Evolutionary conservation across 2,888 invertebrate species (phyloP).

Genomic region (Ectemnius continuus): DNA sequence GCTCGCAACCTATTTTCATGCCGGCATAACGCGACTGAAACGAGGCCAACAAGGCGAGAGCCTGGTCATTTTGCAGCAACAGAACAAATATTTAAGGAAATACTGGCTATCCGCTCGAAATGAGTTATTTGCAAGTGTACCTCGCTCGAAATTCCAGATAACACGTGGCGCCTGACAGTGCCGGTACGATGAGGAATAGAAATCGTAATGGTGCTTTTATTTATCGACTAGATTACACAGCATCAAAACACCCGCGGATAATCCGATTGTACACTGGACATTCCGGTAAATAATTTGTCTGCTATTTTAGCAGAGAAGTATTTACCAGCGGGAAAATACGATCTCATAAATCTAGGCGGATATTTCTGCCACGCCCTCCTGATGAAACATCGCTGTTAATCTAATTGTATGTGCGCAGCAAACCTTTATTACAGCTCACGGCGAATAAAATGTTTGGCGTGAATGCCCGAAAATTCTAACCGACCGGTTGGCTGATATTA

Average conservation of each 20-base stretch:
- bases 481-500: slow-evolving; percentile 17
- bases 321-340: slow-evolving; percentile 48
- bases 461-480: slow-evolving; percentile 23
- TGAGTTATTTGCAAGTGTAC: not conserved
- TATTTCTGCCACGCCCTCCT: slow-evolving; percentile 40
- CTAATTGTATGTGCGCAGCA: slow-evolving; percentile 45
- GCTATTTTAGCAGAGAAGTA: slow-evolving; percentile 43
- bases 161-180: not conserved
- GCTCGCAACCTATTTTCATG: too few species aligned
- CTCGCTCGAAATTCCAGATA: not conserved
- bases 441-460: slow-evolving; percentile 35
- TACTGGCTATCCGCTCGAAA: not conserved
- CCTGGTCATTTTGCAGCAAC: not conserved
- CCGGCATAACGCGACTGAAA: not conserved
- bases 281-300: slow-evolving; percentile 54
- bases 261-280: slow-evolving; percentile 56
- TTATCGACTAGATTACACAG: slow-evolving; percentile 35
- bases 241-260: slow-evolving; percentile 38
- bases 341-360: slow-evolving; percentile 37
- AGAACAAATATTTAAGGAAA: slow-evolving; percentile 1
- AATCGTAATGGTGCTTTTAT: slow-evolving; percentile 36
- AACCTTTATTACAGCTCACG: slow-evolving; percentile 49
- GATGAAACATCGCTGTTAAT: slow-evolving; percentile 44
- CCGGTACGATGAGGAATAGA: slow-evolving; percentile 36
- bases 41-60: not conserved